phyloP scores from a whole-genome alignment of 2,113 vertebrate species.

The Labeo catla region DNA sequence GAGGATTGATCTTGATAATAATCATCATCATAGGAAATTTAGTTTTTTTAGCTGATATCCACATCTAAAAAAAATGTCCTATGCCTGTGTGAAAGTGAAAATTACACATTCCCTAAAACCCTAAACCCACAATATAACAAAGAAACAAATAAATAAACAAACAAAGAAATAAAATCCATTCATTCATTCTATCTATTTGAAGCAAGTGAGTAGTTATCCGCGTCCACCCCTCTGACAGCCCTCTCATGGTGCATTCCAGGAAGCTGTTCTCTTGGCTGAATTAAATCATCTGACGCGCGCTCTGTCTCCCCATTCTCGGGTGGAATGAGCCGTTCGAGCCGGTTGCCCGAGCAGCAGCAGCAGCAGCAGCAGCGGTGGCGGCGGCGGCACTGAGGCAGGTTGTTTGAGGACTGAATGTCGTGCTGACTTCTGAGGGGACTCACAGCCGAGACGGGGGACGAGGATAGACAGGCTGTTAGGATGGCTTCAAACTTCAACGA shows the following conservation, averaged over 20 bases:
- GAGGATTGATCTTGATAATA: no score
- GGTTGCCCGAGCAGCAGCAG: constrained; percentile 70
- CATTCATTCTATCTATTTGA: background rate
- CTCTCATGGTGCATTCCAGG: constrained; percentile 77
- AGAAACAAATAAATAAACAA: constrained; percentile 56
- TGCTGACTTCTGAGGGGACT: constrained; percentile 54
- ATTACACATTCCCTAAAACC: background rate
- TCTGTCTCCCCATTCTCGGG: constrained; percentile 72
- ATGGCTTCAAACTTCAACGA: constrained; percentile 99
- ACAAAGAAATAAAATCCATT: constrained; percentile 46
- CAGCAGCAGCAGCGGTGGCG: background rate
- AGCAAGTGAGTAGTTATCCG: background rate
- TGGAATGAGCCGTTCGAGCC: constrained; percentile 72
- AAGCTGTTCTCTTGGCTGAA: constrained; percentile 64
- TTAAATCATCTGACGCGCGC: constrained; percentile 70
- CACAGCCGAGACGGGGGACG: constrained; percentile 32
- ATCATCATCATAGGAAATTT: background rate
- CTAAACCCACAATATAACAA: background rate
- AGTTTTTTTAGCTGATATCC: no score
- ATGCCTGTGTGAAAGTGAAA: background rate
- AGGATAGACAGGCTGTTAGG: constrained; percentile 66
- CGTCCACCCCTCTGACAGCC: constrained; percentile 48
- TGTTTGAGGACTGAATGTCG: constrained; percentile 66
- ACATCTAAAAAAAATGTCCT: background rate
- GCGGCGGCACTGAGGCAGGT: constrained; percentile 64